Percentiles rank a stretch among this genome's conserved stretches.
Conservation (phyloP, 2,113 vertebrate genomes). For the Erinaceus europaeus region DNA sequence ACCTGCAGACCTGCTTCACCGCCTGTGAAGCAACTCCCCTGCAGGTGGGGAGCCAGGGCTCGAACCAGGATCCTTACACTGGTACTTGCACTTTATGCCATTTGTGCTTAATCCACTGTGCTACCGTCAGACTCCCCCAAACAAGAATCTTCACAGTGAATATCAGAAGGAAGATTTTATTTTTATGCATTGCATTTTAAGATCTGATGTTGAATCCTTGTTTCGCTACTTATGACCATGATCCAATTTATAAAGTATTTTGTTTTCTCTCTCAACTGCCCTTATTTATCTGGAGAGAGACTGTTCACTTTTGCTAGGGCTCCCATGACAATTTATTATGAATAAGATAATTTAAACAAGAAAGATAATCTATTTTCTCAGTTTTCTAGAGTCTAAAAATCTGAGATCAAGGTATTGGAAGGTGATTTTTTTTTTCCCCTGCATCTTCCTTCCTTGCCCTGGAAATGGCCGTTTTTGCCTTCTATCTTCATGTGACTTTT, state of each 20-base stretch:
- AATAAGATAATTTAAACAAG: not conserved
- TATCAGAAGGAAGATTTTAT: not conserved
- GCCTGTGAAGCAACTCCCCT: no score
- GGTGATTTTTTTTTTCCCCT: no score
- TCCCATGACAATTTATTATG: not conserved
- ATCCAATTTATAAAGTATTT: not conserved
- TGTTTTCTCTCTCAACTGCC: not conserved
- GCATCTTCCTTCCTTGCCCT: not conserved
- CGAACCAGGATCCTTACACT: no score
- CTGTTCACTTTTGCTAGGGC: not conserved
- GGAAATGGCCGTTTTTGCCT: rapidly evolving
- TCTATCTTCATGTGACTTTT: not conserved
- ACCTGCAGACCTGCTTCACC: no score
- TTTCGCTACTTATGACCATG: not conserved
- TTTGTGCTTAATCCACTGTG: no score
- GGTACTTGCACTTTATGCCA: no score
- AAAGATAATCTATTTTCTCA: not conserved
- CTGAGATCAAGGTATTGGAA: not conserved
- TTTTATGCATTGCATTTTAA: not conserved
- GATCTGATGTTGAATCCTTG: not conserved
- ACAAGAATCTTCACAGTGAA: not conserved
- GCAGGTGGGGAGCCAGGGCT: no score
- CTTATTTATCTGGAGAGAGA: not conserved
- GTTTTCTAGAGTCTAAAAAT: not conserved
- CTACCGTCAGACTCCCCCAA: no score